Conservation (phyloP, 2,888 invertebrate species). For the Catocala sponsa region DNA sequence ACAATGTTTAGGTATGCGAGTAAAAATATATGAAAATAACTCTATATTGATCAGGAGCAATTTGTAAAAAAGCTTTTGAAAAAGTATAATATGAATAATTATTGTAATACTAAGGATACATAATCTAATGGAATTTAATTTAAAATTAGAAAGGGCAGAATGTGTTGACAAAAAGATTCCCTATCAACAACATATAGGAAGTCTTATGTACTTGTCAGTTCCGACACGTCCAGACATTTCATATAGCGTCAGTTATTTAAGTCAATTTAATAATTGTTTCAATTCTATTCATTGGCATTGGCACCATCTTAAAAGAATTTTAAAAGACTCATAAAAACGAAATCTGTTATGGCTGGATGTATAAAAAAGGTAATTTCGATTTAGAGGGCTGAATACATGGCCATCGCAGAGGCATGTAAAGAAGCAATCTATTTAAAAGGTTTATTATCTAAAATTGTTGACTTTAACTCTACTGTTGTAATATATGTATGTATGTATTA, state of each 20-base stretch:
- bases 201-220: constrained; percentile 6
- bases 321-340: constrained; percentile 9
- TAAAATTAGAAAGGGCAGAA: neutral
- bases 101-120: constrained; percentile 20
- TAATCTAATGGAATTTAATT: constrained; percentile 5
- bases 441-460: neutral
- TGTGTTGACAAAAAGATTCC: neutral
- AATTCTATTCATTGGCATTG: neutral
- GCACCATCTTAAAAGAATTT: constrained; percentile 1
- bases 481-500: neutral
- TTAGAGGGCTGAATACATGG: neutral
- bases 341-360: neutral
- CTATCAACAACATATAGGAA: neutral
- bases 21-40: neutral
- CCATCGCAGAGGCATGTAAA: constrained; percentile 2
- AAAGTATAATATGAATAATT: constrained; percentile 21
- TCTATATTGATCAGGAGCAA: constrained; percentile 17
- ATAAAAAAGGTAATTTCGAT: too few species aligned
- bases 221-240: constrained; percentile 6
- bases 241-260: constrained; percentile 7
- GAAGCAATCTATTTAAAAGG: constrained; percentile 1
- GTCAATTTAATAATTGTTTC: constrained; percentile 13
- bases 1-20: constrained; percentile 8
- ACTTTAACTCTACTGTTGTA: neutral
- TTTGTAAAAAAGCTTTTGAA: constrained; percentile 17